Evolutionary conservation across 1,140 invertebrate genomes (phyloP).

Genomic region (Drosophila mojavensis): DNA sequence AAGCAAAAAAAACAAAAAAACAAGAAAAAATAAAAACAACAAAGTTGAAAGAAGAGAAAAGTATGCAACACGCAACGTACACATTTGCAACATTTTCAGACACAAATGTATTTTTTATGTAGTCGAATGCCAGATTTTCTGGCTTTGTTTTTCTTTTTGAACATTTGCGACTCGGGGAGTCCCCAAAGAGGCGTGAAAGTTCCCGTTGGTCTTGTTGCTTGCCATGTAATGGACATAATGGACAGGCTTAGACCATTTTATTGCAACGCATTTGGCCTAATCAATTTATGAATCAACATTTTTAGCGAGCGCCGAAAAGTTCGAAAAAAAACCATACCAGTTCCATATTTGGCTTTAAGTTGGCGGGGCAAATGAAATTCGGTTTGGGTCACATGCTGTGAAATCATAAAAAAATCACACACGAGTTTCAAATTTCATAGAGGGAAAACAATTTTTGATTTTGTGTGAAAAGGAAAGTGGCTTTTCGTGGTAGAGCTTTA

Average conservation of each 20-base stretch:
- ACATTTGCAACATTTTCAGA: constrained; percentile 56
- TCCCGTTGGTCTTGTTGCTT: constrained; percentile 26
- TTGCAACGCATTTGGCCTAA: constrained; percentile 52
- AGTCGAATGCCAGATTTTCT: constrained; percentile 40
- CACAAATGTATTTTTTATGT: constrained; percentile 77
- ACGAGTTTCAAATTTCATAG: constrained; percentile 16
- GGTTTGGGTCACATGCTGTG: constrained; percentile 29
- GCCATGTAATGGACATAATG: constrained; percentile 59
- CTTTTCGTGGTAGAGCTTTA: neutral
- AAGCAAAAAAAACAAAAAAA: constrained; percentile 3
- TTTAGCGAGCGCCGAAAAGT: neutral
- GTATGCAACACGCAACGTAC: constrained; percentile 54
- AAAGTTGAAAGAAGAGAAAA: constrained; percentile 16
- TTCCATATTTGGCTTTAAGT: constrained; percentile 29
- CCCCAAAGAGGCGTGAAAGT: constrained; percentile 55
- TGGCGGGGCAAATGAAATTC: constrained; percentile 4
- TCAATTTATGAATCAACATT: constrained; percentile 57
- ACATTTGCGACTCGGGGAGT: constrained; percentile 31
- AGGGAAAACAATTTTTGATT: neutral
- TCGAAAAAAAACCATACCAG: constrained; percentile 12
- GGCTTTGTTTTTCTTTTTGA: constrained; percentile 17
- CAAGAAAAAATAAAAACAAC: neutral
- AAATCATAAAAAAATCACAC: constrained; percentile 16
- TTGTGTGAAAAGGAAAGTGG: neutral
- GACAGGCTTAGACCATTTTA: constrained; percentile 60